phyloP scores from a whole-genome alignment of 1,140 invertebrate genomes.

The Chionoecetes opilio region DNA sequence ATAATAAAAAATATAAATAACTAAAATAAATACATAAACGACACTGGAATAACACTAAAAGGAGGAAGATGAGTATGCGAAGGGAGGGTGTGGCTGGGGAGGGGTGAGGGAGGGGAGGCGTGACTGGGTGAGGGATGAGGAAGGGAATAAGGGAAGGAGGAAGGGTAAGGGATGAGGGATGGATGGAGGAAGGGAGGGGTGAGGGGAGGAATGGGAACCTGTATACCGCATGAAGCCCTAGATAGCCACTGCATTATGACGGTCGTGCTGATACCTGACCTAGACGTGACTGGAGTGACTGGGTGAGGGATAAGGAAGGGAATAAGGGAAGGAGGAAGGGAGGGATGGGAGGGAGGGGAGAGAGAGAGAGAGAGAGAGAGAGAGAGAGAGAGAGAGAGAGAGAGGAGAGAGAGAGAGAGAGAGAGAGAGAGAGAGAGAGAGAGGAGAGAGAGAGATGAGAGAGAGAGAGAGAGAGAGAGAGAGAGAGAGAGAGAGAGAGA shows the following conservation, averaged over 20 bases:
- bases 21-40: background rate
- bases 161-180: background rate
- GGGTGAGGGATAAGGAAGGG: background rate
- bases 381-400: background rate
- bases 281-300: background rate
- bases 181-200: background rate
- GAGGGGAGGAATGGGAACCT: background rate
- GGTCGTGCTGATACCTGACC: conserved; percentile 34
- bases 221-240: conserved; percentile 10
- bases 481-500: no score
- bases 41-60: background rate
- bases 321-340: background rate
- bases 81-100: background rate
- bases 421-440: conserved; percentile 12
- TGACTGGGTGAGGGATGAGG: background rate
- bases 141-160: background rate
- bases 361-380: background rate
- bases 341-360: background rate
- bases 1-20: no score
- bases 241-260: conserved; percentile 13
- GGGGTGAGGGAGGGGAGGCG: background rate
- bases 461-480: background rate
- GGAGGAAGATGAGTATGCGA: background rate
- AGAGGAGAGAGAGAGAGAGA: conserved; percentile 24
- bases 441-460: background rate